Evolutionary conservation across 92 coral and sea anemone genomes (phyloP).

Genomic region (Paramuricea clavata): DNA sequence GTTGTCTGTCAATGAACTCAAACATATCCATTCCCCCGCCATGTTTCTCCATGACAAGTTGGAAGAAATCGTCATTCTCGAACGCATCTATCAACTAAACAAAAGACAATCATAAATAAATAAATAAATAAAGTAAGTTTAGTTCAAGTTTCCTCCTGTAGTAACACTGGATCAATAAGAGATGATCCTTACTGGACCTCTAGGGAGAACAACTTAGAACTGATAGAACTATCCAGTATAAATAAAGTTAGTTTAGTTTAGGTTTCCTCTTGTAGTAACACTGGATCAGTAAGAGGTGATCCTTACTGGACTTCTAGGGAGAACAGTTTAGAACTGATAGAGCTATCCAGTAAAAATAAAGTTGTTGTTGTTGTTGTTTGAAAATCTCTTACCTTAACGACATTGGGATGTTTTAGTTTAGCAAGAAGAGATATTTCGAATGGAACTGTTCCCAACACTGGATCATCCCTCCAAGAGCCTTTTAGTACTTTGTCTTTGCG

Average conservation of each 20-base stretch:
- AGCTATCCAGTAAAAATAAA: not conserved
- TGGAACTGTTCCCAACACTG: slow-evolving; percentile 79
- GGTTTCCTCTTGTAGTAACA: no score
- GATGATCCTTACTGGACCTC: no score
- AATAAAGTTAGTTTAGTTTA: no score
- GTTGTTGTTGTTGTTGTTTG: no score
- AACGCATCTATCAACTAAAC: slow-evolving; percentile 92
- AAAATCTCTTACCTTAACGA: slow-evolving; percentile 77
- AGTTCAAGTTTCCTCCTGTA: no score
- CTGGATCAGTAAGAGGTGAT: no score
- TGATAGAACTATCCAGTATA: no score
- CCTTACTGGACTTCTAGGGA: no score
- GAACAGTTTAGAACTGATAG: no score
- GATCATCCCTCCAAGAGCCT: slow-evolving; percentile 93
- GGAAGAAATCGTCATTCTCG: slow-evolving; percentile 96
- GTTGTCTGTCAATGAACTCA: slow-evolving; percentile 97
- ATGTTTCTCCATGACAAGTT: slow-evolving; percentile 96
- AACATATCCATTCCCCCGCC: slow-evolving; percentile 97
- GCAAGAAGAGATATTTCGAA: slow-evolving; percentile 88
- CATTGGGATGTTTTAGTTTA: slow-evolving; percentile 84
- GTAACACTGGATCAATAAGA: no score
- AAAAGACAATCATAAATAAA: not conserved
- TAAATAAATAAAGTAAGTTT: no score
- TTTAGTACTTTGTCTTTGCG: slow-evolving; percentile 85
- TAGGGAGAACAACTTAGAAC: no score